Evolutionary conservation across 1,140 invertebrate species (phyloP).

Genomic region (Glomeris maerens): DNA sequence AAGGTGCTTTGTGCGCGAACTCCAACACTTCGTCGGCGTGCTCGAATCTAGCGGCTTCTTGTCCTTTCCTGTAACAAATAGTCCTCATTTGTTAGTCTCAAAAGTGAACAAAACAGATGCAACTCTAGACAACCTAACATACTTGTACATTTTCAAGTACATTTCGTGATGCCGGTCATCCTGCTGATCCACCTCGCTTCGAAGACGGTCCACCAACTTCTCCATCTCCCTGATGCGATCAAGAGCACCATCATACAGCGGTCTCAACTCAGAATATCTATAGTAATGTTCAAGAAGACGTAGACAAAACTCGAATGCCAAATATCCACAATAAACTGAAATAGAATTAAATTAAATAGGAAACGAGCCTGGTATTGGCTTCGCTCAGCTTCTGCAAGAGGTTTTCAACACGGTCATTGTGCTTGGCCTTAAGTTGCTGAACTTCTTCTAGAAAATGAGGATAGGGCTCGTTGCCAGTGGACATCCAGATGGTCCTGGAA

Average conservation of each 20-base stretch:
- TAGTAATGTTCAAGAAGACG: slow-evolving; percentile 2
- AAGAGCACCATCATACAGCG: slow-evolving; percentile 26
- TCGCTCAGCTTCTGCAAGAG: slow-evolving; percentile 61
- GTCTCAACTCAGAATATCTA: slow-evolving; percentile 32
- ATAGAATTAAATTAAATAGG: no score
- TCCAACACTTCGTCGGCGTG: slow-evolving; percentile 38
- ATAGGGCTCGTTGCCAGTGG: slow-evolving; percentile 1
- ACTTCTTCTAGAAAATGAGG: slow-evolving; percentile 56
- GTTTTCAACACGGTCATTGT: slow-evolving; percentile 62
- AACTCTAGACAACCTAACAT: slow-evolving; percentile 2
- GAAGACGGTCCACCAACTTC: slow-evolving; percentile 28
- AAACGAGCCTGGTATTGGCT: slow-evolving; percentile 51
- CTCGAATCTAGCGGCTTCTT: slow-evolving; percentile 56
- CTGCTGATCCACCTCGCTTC: slow-evolving; percentile 38
- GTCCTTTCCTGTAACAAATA: slow-evolving; percentile 42
- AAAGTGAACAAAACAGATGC: neutral
- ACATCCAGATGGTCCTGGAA: neutral
- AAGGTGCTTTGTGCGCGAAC: slow-evolving; percentile 28
- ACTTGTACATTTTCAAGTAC: slow-evolving; percentile 61
- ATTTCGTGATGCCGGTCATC: slow-evolving; percentile 57
- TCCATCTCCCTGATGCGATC: slow-evolving; percentile 23
- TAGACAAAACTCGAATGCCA: no score
- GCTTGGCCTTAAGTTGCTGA: slow-evolving; percentile 38
- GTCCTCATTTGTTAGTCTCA: neutral
- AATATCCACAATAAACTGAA: no score